Evolutionary conservation across 1,140 invertebrate species (phyloP).

Genomic region (Drosophila nikananu): DNA sequence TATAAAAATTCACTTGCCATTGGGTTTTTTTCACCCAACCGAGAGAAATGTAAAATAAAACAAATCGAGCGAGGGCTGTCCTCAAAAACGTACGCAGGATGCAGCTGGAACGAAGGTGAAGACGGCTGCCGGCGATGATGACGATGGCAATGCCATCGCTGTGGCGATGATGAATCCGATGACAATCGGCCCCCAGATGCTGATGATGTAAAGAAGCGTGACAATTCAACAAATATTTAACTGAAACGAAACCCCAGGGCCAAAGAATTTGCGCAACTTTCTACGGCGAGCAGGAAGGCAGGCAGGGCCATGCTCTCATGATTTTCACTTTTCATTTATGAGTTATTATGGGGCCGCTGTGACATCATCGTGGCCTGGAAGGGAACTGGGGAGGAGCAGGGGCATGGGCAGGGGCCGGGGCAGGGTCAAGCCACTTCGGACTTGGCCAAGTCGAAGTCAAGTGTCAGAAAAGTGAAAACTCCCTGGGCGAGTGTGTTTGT

Average conservation of each 20-base stretch:
- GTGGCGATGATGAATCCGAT: conserved; percentile 59
- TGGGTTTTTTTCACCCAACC: conserved; percentile 47
- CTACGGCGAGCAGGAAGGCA: conserved; percentile 50
- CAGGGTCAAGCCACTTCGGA: conserved; percentile 38
- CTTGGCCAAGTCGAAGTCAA: conserved; percentile 74
- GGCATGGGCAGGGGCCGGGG: conserved; percentile 14
- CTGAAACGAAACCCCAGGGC: conserved; percentile 56
- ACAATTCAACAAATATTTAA: conserved; percentile 80
- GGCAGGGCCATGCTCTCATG: conserved; percentile 33
- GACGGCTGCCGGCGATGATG: conserved; percentile 11
- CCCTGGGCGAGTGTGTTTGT: conserved; percentile 27
- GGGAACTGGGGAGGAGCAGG: conserved; percentile 10
- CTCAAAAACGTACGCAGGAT: conserved; percentile 83
- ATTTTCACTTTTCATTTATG: conserved; percentile 84
- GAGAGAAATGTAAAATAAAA: conserved; percentile 27
- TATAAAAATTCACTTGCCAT: conserved; percentile 27
- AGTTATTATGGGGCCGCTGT: conserved; percentile 66
- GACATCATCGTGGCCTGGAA: conserved; percentile 63
- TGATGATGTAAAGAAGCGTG: conserved; percentile 78
- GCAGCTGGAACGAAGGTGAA: conserved; percentile 51
- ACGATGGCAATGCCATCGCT: background rate
- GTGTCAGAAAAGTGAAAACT: conserved; percentile 83
- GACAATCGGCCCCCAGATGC: conserved; percentile 50
- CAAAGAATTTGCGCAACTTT: conserved; percentile 82
- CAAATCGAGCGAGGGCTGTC: conserved; percentile 47